Evolutionary conservation across 1,140 invertebrate species (phyloP).

Genomic region (Maconellicoccus hirsutus): DNA sequence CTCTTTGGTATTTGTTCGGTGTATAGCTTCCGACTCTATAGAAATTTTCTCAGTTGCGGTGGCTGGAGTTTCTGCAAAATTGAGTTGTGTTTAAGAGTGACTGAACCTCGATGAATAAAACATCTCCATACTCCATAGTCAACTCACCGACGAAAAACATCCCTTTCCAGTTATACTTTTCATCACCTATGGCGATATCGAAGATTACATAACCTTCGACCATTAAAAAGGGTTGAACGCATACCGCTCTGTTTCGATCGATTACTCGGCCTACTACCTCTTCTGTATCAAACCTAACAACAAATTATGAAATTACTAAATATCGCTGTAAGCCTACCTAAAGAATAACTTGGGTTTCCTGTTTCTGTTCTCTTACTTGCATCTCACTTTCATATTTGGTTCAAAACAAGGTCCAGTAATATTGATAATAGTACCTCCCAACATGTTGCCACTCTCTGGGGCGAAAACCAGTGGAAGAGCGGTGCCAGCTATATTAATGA

Average conservation of each 20-base stretch:
- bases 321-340: background rate
- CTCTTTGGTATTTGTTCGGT: slow-evolving; percentile 54
- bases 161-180: slow-evolving; percentile 79
- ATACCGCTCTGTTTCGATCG: slow-evolving; percentile 70
- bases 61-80: slow-evolving; percentile 63
- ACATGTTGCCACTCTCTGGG: slow-evolving; percentile 88
- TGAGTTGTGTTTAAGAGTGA: no score
- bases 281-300: slow-evolving; percentile 57
- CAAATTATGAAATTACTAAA: background rate
- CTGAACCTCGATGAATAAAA: no score
- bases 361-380: slow-evolving; percentile 38
- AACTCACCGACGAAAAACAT: slow-evolving; percentile 77
- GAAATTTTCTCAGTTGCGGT: slow-evolving; percentile 71
- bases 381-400: slow-evolving; percentile 57
- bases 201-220: slow-evolving; percentile 85
- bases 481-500: slow-evolving; percentile 49
- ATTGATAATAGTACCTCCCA: slow-evolving; percentile 87
- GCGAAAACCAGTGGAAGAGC: slow-evolving; percentile 73
- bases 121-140: no score
- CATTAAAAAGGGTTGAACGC: slow-evolving; percentile 75
- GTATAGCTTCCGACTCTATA: slow-evolving; percentile 58
- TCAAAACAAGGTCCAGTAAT: slow-evolving; percentile 87
- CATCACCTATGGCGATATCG: slow-evolving; percentile 70
- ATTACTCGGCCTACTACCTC: slow-evolving; percentile 60
- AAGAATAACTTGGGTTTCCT: no score